Evolutionary conservation across 1,140 invertebrate genomes (phyloP).

Genomic region (Seison nebaliae): DNA sequence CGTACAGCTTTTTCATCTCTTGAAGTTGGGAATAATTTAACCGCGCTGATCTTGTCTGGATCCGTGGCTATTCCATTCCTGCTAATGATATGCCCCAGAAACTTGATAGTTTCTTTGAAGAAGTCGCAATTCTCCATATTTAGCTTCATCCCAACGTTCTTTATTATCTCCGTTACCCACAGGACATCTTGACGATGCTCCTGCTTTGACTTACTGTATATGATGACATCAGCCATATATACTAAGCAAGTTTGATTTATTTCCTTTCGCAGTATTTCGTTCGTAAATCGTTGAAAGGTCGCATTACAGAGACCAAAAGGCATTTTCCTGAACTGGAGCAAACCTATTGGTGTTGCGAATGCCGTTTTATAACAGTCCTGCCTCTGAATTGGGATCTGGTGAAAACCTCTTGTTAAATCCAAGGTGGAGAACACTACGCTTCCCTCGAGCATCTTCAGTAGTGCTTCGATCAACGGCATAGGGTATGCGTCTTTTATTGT

Average conservation of each 20-base stretch:
- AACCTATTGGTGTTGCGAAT: conserved; percentile 17
- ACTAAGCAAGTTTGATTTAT: too few species aligned
- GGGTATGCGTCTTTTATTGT: too few species aligned
- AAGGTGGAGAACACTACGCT: conserved; percentile 1
- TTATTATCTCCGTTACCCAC: conserved; percentile 20
- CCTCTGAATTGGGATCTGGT: conserved; percentile 4
- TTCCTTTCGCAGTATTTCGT: conserved; percentile 18
- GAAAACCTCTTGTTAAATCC: conserved; percentile 5
- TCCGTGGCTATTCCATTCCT: conserved; percentile 11
- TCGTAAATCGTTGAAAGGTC: conserved; percentile 14
- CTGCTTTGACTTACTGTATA: conserved; percentile 20
- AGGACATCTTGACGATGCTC: conserved; percentile 22
- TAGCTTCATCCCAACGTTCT: conserved; percentile 22
- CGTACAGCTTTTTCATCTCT: conserved; percentile 16
- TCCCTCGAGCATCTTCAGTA: too few species aligned
- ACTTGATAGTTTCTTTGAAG: conserved; percentile 4
- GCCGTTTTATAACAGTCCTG: conserved; percentile 15
- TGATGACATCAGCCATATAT: conserved; percentile 31
- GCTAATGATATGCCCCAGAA: conserved; percentile 14
- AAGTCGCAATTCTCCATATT: conserved; percentile 26
- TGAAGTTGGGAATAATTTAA: conserved; percentile 14
- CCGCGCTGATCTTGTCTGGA: conserved; percentile 14
- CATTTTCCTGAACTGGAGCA: conserved; percentile 16
- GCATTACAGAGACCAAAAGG: conserved; percentile 18
- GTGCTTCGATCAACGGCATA: too few species aligned